Conservation (phyloP, 2,888 invertebrate species). For the Caenorhabditis imperialis region DNA sequence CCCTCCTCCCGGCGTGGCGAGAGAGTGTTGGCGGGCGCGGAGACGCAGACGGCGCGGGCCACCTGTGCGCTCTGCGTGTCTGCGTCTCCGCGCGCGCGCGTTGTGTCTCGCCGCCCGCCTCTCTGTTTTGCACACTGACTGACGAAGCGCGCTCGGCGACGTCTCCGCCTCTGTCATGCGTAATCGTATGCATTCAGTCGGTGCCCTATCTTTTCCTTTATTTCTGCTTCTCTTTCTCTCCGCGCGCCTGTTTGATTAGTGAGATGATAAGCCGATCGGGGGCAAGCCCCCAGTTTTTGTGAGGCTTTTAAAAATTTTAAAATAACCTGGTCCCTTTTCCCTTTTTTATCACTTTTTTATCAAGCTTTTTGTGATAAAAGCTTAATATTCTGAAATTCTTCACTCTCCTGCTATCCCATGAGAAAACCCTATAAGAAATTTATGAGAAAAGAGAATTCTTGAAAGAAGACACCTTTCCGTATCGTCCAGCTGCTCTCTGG, state of each 20-base stretch:
- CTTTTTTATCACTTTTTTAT: too few relatives aligned
- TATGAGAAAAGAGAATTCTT: too few relatives aligned
- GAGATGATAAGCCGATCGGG: slow-evolving; percentile 23
- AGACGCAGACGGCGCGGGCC: slow-evolving; percentile 31
- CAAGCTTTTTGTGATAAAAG: too few relatives aligned
- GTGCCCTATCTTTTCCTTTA: slow-evolving; percentile 9
- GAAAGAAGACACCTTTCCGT: too few relatives aligned
- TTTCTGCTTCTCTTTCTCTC: slow-evolving; percentile 22
- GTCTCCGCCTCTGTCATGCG: slow-evolving; percentile 29
- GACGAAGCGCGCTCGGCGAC: not conserved
- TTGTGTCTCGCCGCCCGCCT: slow-evolving; percentile 1
- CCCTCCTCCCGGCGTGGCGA: slow-evolving; percentile 9
- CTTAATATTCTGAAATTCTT: too few relatives aligned
- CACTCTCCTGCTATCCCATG: too few relatives aligned
- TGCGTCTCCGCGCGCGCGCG: slow-evolving; percentile 14
- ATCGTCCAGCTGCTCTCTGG: too few relatives aligned
- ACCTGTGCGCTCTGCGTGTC: slow-evolving; percentile 16
- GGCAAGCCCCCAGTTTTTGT: slow-evolving; percentile 11
- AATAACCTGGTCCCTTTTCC: too few relatives aligned
- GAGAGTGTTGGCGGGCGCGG: slow-evolving; percentile 11
- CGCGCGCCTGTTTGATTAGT: slow-evolving; percentile 9
- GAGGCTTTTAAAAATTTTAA: too few relatives aligned
- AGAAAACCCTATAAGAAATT: too few relatives aligned
- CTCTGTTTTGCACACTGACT: slow-evolving; percentile 4
- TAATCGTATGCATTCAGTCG: slow-evolving; percentile 43